These are phyloP conservation scores for Bembecia ichneumoniformis DNA, from an alignment of 2,888 invertebrate genomes.

Conservation along the genomic window DNA sequence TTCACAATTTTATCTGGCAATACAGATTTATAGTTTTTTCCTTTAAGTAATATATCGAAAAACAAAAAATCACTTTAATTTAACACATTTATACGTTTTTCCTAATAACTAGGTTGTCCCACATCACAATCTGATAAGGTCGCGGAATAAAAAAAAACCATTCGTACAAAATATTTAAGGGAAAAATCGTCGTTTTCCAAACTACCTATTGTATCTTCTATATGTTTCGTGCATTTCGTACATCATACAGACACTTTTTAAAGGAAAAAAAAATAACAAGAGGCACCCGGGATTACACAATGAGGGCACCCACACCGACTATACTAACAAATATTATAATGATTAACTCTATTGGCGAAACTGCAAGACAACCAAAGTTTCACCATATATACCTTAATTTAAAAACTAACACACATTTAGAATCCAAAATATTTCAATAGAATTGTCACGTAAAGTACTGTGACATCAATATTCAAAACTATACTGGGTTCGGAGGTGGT, in stretches of 20 bases:
- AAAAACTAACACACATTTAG: conserved; percentile 25
- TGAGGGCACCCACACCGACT: conserved; percentile 68
- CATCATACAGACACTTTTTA: conserved; percentile 81
- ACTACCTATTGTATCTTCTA: conserved; percentile 79
- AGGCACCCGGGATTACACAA: conserved; percentile 70
- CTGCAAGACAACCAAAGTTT: conserved; percentile 27
- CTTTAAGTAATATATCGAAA: conserved; percentile 58
- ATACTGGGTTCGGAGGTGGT: not conserved
- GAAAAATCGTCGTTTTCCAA: conserved; percentile 44
- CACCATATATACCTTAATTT: conserved; percentile 31
- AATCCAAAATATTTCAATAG: conserved; percentile 8
- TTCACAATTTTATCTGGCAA: conserved; percentile 73
- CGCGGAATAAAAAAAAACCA: conserved; percentile 51
- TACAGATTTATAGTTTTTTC: conserved; percentile 66
- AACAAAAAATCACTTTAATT: conserved; percentile 32
- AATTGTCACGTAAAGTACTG: too few relatives aligned
- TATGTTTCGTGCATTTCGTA: conserved; percentile 91
- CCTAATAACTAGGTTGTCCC: conserved; percentile 66
- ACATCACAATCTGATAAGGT: conserved; percentile 59
- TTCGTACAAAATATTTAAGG: conserved; percentile 62
- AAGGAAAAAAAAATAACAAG: conserved; percentile 41
- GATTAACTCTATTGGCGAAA: conserved; percentile 58
- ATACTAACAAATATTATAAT: conserved; percentile 65
- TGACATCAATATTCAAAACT: too few relatives aligned
- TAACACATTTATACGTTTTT: conserved; percentile 43